Base-by-base conservation (phyloP, 2,888 invertebrate genomes). In the Pseudoips prasinana region DNA sequence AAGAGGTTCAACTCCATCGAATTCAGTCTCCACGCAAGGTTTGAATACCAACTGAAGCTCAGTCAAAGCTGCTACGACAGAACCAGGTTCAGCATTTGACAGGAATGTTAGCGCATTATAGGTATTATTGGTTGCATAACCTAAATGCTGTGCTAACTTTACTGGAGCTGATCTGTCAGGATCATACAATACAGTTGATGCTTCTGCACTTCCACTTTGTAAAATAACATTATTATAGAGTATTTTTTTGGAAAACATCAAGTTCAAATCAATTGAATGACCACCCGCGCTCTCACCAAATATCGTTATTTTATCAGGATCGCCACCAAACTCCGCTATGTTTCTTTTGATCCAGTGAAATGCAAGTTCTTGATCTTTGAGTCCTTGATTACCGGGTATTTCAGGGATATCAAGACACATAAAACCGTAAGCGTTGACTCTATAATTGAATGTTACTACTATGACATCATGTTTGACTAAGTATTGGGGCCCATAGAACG, bases 391-490 rank as follows among this genome's bases (percentile, higher is more conserved):
- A 7, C 79, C 80, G 1, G 77, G 65, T 7, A 69, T 53, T 23
- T 64, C 58, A 3, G 67, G 61, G n/a, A 43, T 60, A 25, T 68
- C 64, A 1, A 79, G 56, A 25, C 77, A 77, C 73, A 80, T 73
- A 31, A 80, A 80, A 6, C 80, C 80, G 27, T 74, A 80, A 0
- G 73, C 59, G n/a, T 73, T 76, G 0, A 69, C 27, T 4, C 80
- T 58, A 31, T 81, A 75, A 29, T 69, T 75, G 0, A 80, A 18
- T 1, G 68, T 64, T 0, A 80, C 70, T 1, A 80, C 24, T 10
- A 80, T 65, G 8, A 81, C 58, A 9, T 73, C 64, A 49, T 78
- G 70, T 31, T 56, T 62, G 5, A 79, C 60, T 6, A 79, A 39
- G 29, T 55, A 74, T 27, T 46, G 64, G 3, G 80, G 73, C 0